Evolutionary conservation across 2,888 invertebrate species (phyloP), one percentile per base, ranked within the genome.

Genomic region (Cephus runcator): DNA sequence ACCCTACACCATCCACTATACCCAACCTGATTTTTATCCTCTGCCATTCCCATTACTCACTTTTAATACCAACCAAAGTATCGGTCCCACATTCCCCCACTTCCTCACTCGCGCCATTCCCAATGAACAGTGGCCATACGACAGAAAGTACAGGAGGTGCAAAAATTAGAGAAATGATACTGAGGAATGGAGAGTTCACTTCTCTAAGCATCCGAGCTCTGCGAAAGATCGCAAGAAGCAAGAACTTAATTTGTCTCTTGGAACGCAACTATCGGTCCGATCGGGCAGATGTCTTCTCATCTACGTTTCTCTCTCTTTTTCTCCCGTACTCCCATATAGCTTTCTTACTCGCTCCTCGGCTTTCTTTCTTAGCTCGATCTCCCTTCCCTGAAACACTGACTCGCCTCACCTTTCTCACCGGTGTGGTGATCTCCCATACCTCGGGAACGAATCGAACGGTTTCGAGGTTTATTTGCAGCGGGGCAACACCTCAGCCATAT

Each of bases 181-280:
- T 1, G 6, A 56, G 56, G 56, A 56, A 56, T 56, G 56, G 56
- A 56, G 56, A 56, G 56, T 56, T 56, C 56, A 56, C 56, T 56
- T 56, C 56, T 23, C 56, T 56, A 56, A 56, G 56, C 56, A 23
- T 56, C 56, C 56, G 56, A 56, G 56, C 56, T 2, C 56, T 9
- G 71, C 34, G 15, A 71, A 71, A 33, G 71, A 71, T 71, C 82
- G 79, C 84, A 83, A 87, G 81, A 82, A 83, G 86, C 88, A 89
- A 89, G 88, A 89, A 89, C 87, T 89, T 88, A 89, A 89, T 89
- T 89, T 88, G 89, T 89, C 89, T 89, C 87, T 81, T 86, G 87
- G 88, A 88, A 89, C 87, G 88, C 87, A 83, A 85, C 83, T 89
- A 89, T 89, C 87, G 85, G 85, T 76, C 80, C 84, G 85, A 89